These are phyloP conservation scores for Synchiropus splendidus DNA, from an alignment of 2,113 vertebrate species.

Conservation along the genomic window DNA sequence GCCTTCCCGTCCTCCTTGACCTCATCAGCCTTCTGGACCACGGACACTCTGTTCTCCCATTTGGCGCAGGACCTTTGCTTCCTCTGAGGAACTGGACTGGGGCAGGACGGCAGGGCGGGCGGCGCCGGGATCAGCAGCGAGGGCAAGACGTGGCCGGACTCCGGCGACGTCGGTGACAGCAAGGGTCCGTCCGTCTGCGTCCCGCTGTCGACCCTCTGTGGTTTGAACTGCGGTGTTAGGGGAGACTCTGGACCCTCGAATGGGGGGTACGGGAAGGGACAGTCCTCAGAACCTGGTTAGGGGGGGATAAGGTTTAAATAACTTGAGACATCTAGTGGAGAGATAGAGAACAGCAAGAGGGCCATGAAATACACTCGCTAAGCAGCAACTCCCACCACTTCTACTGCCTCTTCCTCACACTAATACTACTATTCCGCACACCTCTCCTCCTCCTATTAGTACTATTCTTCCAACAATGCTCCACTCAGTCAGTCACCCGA, in stretches of 20 bases:
- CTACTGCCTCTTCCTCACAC: no score
- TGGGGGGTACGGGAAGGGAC: conserved; percentile 69
- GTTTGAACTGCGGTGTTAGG: conserved; percentile 56
- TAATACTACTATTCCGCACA: no score
- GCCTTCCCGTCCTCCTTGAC: conserved; percentile 64
- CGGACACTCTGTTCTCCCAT: conserved; percentile 86
- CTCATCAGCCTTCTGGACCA: conserved; percentile 69
- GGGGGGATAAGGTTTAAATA: no score
- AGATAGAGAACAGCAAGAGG: no score
- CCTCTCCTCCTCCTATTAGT: no score
- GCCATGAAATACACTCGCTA: no score
- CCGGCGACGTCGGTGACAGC: conserved; percentile 39
- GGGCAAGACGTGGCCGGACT: conserved; percentile 11
- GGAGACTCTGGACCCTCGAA: conserved; percentile 77
- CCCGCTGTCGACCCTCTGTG: conserved; percentile 69
- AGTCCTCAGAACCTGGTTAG: conserved; percentile 76
- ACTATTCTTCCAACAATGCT: no score
- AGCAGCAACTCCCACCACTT: no score
- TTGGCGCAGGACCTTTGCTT: conserved; percentile 80
- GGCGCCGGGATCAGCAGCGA: conserved; percentile 47
- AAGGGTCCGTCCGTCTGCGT: conserved; percentile 78
- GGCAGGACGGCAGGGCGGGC: conserved; percentile 66
- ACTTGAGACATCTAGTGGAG: no score
- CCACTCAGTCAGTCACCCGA: no score
- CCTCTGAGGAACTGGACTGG: conserved; percentile 78